Conservation (phyloP, 2,888 invertebrate species). For the Ornithoptera priamus region DNA sequence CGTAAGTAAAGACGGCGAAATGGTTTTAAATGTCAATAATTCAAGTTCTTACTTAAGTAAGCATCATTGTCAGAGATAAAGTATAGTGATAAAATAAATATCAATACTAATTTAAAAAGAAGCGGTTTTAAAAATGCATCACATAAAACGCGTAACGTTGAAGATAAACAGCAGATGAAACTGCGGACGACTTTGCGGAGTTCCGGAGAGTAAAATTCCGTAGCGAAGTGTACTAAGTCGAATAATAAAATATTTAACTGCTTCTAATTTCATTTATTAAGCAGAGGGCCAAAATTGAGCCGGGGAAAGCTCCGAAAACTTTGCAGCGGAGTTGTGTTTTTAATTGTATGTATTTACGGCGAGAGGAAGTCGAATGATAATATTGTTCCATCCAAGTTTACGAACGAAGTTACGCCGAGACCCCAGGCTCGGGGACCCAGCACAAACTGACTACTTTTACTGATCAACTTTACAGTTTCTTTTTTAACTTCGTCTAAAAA, state of each 20-base stretch:
- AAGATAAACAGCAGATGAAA: slow-evolving; percentile 9
- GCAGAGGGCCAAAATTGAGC: slow-evolving; percentile 23
- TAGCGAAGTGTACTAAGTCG: slow-evolving; percentile 4
- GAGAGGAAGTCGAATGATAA: slow-evolving; percentile 51
- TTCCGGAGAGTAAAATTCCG: not conserved
- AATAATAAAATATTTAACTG: slow-evolving; percentile 27
- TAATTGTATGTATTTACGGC: slow-evolving; percentile 42
- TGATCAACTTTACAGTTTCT: slow-evolving; percentile 55
- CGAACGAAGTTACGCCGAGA: slow-evolving; percentile 46
- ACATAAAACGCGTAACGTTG: too few relatives aligned
- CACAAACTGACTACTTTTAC: slow-evolving; percentile 54
- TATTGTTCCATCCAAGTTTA: slow-evolving; percentile 60
- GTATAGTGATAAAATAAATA: too few relatives aligned
- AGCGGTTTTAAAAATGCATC: too few relatives aligned
- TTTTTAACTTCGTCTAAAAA: slow-evolving; percentile 30
- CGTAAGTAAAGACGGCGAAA: too few relatives aligned
- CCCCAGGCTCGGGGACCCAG: slow-evolving; percentile 39
- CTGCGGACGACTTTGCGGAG: too few relatives aligned
- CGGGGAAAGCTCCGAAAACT: slow-evolving; percentile 20
- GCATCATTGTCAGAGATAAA: too few relatives aligned
- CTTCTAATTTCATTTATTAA: slow-evolving; percentile 28
- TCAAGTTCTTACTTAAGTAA: too few relatives aligned
- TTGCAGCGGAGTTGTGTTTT: slow-evolving; percentile 35
- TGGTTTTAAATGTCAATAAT: too few relatives aligned
- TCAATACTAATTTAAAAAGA: too few relatives aligned